These are phyloP conservation scores for Uria aalge DNA, from an alignment of 2,113 vertebrate species.

Conservation along the genomic window DNA sequence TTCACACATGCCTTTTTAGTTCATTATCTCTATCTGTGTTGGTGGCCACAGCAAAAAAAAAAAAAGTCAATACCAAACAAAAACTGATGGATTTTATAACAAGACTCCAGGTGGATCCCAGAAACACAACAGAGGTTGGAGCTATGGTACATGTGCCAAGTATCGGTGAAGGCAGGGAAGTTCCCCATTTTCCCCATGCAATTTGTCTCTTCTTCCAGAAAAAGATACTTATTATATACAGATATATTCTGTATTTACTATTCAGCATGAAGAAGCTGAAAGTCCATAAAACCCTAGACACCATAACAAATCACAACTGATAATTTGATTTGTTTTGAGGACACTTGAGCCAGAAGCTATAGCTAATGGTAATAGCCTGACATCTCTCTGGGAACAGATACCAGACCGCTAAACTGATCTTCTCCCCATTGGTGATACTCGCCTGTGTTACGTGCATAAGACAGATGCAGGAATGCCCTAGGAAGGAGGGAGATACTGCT, in stretches of 20 bases:
- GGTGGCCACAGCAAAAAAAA: background rate
- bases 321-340: constrained; percentile 52
- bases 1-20: background rate
- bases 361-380: constrained; percentile 34
- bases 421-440: constrained; percentile 33
- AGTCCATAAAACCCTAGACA: constrained; percentile 19
- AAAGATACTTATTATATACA: background rate
- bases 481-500: constrained; percentile 58
- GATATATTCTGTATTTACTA: constrained; percentile 49
- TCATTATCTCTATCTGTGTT: background rate
- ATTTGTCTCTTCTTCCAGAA: constrained; percentile 1
- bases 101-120: background rate
- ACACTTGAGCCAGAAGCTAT: constrained; percentile 42
- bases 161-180: background rate
- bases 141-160: background rate
- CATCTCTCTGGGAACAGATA: constrained; percentile 32
- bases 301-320: background rate
- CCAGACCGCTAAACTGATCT: constrained; percentile 52
- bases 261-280: background rate
- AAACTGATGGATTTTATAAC: background rate
- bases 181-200: background rate
- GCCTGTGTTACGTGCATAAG: constrained; percentile 66
- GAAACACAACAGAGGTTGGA: background rate
- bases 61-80: background rate
- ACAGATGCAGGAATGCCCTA: constrained; percentile 65